A percentile compares a stretch with the other conserved stretches of the same genome.
Evolutionary conservation across 2,113 vertebrate species (phyloP).

Genomic region (Dicerorhinus sumatrensis): DNA sequence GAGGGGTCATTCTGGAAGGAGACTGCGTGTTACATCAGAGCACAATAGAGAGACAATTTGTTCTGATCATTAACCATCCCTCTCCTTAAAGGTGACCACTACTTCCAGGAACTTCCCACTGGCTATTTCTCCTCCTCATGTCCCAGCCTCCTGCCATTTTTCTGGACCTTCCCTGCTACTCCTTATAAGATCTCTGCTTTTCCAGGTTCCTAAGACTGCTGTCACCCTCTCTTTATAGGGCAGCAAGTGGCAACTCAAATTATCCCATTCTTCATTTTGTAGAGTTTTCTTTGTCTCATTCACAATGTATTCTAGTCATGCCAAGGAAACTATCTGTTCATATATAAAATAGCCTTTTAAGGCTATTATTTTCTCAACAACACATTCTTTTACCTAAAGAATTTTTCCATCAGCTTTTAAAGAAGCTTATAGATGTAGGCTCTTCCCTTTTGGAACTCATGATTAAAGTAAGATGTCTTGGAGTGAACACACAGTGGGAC

Average conservation of each 20-base stretch:
- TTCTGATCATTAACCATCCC: background rate
- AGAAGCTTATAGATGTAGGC: background rate
- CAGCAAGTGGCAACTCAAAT: background rate
- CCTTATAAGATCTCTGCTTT: background rate
- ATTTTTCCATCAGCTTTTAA: background rate
- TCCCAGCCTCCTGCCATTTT: background rate
- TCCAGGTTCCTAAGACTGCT: background rate
- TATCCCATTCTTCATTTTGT: background rate
- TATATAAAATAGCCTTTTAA: background rate
- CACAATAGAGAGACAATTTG: background rate
- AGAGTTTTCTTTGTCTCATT: background rate
- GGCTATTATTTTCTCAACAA: background rate
- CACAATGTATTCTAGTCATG: background rate
- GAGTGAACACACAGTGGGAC: background rate
- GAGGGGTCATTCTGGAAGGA: background rate
- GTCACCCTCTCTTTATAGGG: background rate
- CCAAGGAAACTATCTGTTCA: background rate
- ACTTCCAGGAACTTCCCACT: background rate
- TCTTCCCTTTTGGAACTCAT: background rate
- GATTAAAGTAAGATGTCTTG: background rate
- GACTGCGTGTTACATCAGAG: background rate
- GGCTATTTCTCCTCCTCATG: background rate
- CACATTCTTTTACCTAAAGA: conserved; percentile 14
- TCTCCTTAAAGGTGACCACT: background rate
- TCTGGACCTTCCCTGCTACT: accelerated